Conservation (phyloP, 37 sponge, comb jelly and placozoan genomes). For the Beroe ovata region DNA sequence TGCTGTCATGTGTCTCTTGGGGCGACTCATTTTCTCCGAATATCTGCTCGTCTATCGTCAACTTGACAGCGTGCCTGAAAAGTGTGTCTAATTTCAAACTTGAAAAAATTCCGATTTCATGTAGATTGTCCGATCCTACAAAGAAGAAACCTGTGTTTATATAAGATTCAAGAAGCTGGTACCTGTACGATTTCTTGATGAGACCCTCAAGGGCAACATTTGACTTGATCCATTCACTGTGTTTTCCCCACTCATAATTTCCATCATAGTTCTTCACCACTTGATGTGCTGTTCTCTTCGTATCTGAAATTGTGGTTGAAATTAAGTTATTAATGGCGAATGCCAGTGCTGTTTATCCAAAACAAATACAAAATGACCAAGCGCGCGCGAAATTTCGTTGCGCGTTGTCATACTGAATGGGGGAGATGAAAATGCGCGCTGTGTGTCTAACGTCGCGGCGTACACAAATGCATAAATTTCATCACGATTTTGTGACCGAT, state of each 20-base stretch:
- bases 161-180: conserved; percentile 22
- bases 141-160: neutral
- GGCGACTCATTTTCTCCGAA: conserved; percentile 73
- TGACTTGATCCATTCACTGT: conserved; percentile 70
- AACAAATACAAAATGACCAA: neutral
- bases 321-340: neutral
- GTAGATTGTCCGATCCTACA: neutral
- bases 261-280: conserved; percentile 71
- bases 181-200: conserved; percentile 79
- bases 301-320: neutral
- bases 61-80: conserved; percentile 84
- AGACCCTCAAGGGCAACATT: conserved; percentile 62
- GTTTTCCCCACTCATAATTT: conserved; percentile 70
- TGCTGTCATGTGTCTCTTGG: conserved; percentile 70
- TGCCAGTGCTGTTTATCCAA: neutral
- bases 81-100: no score
- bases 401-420: neutral
- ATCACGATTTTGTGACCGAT: neutral
- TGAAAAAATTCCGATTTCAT: no score
- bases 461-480: neutral
- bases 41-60: conserved; percentile 77
- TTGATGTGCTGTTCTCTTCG: conserved; percentile 30
- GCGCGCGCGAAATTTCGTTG: neutral
- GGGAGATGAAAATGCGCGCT: neutral
- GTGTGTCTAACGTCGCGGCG: neutral